phyloP scores from a whole-genome alignment of 2,888 invertebrate species.

The Lucinisca nassula region DNA sequence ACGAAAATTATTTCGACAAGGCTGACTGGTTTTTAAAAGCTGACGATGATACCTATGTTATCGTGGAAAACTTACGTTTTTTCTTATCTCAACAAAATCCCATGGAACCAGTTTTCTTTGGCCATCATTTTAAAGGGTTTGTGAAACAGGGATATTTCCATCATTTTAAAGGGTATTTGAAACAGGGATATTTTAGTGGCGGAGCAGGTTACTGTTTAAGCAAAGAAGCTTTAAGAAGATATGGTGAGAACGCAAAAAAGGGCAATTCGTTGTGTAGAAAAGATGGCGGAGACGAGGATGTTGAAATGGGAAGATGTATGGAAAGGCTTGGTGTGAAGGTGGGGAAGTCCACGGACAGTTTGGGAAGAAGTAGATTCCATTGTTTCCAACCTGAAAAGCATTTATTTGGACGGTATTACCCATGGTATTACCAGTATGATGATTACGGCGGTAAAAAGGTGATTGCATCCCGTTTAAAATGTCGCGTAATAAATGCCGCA shows the following conservation, averaged over 20 bases:
- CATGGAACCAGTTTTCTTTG: slow-evolving; percentile 93
- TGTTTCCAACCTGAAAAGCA: slow-evolving; percentile 82
- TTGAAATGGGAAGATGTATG: slow-evolving; percentile 81
- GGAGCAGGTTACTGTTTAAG: slow-evolving; percentile 96
- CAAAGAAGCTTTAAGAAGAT: slow-evolving; percentile 92
- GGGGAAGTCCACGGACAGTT: slow-evolving; percentile 78
- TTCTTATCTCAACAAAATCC: slow-evolving; percentile 90
- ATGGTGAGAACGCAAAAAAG: slow-evolving; percentile 91
- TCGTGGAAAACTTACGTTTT: slow-evolving; percentile 95
- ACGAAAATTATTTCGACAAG: slow-evolving; percentile 93
- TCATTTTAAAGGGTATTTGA: too few species aligned
- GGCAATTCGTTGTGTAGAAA: neutral
- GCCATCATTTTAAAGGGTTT: slow-evolving; percentile 82
- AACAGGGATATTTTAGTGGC: too few species aligned
- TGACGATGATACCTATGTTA: slow-evolving; percentile 98
- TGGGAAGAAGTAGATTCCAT: slow-evolving; percentile 82
- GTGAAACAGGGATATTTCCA: slow-evolving; percentile 87
- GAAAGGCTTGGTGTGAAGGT: slow-evolving; percentile 78
- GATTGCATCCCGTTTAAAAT: too few species aligned
- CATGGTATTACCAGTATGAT: slow-evolving; percentile 83
- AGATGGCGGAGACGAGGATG: slow-evolving; percentile 83
- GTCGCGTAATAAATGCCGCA: too few species aligned
- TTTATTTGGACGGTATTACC: slow-evolving; percentile 78
- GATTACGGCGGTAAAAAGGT: slow-evolving; percentile 81
- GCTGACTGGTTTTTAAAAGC: slow-evolving; percentile 99